A percentile compares a stretch with the other conserved stretches of the same genome.
Conservation (phyloP, 2,888 invertebrate species). For the Dorcus parallelipipedus region DNA sequence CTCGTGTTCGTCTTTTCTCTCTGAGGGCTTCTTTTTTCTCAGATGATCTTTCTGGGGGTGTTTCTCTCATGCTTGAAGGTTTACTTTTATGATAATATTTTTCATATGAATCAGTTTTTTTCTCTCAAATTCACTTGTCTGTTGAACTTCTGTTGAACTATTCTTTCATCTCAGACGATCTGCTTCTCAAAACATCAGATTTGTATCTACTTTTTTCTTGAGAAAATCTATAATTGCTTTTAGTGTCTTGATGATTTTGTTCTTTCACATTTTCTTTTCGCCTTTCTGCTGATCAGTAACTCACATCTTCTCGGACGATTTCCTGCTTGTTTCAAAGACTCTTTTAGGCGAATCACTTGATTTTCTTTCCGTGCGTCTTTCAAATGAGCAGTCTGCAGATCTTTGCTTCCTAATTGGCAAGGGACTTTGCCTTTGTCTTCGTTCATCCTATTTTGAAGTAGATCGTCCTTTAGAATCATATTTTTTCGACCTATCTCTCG, state of each 20-base stretch:
- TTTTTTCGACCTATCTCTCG: constrained; percentile 22
- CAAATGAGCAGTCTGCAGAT: background rate
- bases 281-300: constrained; percentile 4
- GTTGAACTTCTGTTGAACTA: background rate
- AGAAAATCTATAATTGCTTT: background rate
- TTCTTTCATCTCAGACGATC: constrained; percentile 8
- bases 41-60: background rate
- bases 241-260: background rate
- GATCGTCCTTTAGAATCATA: constrained; percentile 34
- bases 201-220: background rate
- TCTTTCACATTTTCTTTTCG: background rate
- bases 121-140: constrained; percentile 2
- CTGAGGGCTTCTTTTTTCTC: no score
- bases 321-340: constrained; percentile 3
- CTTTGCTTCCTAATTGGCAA: constrained; percentile 1
- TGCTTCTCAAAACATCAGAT: constrained; percentile 1
- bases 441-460: constrained; percentile 35
- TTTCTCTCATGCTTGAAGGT: background rate
- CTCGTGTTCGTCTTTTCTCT: no score
- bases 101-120: background rate
- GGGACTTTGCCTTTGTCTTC: background rate
- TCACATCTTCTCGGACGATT: background rate
- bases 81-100: constrained; percentile 28
- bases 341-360: constrained; percentile 3
- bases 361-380: background rate